Evolutionary conservation across 2,888 invertebrate genomes (phyloP), one percentile per base, ranked within the genome.

Genomic region (Sphaerophoria taeniata): DNA sequence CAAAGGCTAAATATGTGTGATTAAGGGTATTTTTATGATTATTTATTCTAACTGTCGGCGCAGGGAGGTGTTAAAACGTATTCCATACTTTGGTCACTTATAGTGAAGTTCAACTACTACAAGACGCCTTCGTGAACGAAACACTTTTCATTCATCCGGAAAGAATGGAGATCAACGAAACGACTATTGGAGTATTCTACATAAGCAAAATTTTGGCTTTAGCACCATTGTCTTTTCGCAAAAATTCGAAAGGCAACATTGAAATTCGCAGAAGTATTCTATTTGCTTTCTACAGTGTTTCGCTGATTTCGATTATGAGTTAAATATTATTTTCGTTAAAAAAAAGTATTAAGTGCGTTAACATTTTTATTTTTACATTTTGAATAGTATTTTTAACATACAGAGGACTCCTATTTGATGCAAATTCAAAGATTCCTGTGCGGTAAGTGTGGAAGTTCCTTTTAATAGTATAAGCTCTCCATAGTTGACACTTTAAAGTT

Each of bases 81-180:
- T 31, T 49, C 33, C 14, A 70, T 45, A 69, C 43, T 78, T 45
- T 39, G 31, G 6, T n/a, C 39, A 0, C 12, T 43, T 53, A 34
- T 71, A 39, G 58, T 11, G 72, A 36, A 69, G 6, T 47, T 60
- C n/a, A 51, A 6, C 7, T 11, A 43, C 24, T n/a, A 43, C 39
- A 4, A 60, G 58, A 36, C 34, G 63, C 39, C 31, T 51, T 60
- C 16, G 34, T 45, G 34, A 39, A 14, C 11, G 9, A 12, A 36
- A 65, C 2, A 6, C 36, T 36, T 49, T 34, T 60, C 7, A 47
- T 11, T 69, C 33, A 39, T 31, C 53, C 33, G 16, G n/a, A 56
- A 72, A 45, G n/a, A 47, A 92, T 92, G 92, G 92, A 92, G 88
- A 90, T 92, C 51, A 89, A 90, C 2, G 89, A 91, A 67, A 73